Percentiles rank a stretch among this genome's conserved stretches.
Conservation (phyloP, 2,113 vertebrate species). For the Syrmaticus mikado region DNA sequence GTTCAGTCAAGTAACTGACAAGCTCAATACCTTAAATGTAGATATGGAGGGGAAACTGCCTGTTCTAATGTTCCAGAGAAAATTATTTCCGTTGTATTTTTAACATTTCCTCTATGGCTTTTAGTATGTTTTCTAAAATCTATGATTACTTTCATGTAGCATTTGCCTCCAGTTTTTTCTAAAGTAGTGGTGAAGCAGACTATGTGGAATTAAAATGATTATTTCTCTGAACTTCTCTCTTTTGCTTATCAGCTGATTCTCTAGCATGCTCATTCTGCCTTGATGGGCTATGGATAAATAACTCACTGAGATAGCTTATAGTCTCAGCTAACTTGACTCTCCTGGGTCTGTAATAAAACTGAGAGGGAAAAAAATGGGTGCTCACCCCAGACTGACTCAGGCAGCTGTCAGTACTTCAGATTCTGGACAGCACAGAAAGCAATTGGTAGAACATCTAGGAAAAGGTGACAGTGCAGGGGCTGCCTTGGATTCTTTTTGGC, state of each 20-base stretch:
- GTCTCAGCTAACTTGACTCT: not conserved
- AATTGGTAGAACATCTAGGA: not conserved
- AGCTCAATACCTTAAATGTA: not conserved
- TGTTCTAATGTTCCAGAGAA: not conserved
- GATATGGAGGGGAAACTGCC: not conserved
- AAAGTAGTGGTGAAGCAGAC: not conserved
- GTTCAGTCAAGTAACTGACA: not conserved
- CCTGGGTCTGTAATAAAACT: not conserved
- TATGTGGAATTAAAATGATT: not conserved
- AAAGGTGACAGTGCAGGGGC: not conserved
- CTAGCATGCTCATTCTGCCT: not conserved
- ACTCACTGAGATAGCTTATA: not conserved
- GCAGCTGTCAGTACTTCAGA: not conserved
- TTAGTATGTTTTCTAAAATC: constrained; percentile 5
- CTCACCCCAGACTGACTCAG: not conserved
- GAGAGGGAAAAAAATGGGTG: not conserved
- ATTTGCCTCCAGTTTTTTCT: not conserved
- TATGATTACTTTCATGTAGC: not conserved
- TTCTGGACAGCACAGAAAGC: not conserved
- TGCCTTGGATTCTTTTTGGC: fast-evolving
- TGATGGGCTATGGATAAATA: not conserved
- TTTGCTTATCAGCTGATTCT: not conserved
- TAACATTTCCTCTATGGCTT: not conserved
- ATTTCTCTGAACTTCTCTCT: not conserved
- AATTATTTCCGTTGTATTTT: not conserved